Percentiles rank a stretch among this genome's conserved stretches.
Evolutionary conservation across 30 jellyfish, hydroid and myxozoan genomes (phyloP).

Genomic region (Nemopilema nomurai): DNA sequence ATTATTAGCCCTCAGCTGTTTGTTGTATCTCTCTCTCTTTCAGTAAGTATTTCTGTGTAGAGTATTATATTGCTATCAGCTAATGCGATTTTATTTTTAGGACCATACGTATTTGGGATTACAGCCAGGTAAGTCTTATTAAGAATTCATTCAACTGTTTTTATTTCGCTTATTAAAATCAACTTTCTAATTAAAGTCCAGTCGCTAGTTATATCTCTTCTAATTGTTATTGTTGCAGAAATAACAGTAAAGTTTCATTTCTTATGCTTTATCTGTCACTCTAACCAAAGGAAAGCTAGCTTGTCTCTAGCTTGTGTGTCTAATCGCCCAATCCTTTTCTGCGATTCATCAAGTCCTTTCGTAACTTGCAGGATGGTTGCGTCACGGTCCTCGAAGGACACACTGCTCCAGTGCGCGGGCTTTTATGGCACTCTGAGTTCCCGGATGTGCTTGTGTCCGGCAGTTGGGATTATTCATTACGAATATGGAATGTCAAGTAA

Average conservation of each 20-base stretch:
- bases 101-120: conserved; percentile 80
- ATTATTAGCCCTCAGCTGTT: neutral
- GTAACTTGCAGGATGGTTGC: conserved; percentile 55
- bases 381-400: conserved; percentile 75
- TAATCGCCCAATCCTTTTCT: no score
- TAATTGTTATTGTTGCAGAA: neutral
- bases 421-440: conserved; percentile 76
- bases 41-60: neutral
- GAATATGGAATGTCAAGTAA: conserved; percentile 76
- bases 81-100: conserved; percentile 4
- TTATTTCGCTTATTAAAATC: neutral
- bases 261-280: no score
- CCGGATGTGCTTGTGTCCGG: conserved; percentile 74
- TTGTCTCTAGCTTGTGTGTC: no score
- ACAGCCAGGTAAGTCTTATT: conserved; percentile 44
- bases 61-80: neutral
- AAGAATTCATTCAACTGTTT: no score
- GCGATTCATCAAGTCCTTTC: neutral
- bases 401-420: conserved; percentile 79
- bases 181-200: no score
- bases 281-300: no score
- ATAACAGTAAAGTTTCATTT: no score
- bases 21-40: neutral
- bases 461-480: conserved; percentile 77
- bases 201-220: no score